These are phyloP conservation scores for Antennarius maculatus DNA, from an alignment of 2,797 vertebrate species.

Conservation along the genomic window DNA sequence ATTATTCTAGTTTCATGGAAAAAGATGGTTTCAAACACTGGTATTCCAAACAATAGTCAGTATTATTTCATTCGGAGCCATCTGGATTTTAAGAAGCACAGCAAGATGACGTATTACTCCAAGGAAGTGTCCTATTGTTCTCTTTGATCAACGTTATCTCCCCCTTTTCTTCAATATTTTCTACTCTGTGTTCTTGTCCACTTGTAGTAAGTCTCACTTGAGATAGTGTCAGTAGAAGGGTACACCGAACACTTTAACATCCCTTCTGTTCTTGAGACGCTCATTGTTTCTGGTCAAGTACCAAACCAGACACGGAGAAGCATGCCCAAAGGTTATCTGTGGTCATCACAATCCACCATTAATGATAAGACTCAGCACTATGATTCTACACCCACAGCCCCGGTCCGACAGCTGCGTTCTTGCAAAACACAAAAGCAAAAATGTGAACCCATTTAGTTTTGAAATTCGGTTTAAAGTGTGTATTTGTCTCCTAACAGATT, in stretches of 20 bases:
- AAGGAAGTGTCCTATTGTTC: constrained; percentile 65
- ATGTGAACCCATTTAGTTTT: constrained; percentile 2
- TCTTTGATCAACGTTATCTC: constrained; percentile 78
- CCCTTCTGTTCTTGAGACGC: constrained; percentile 61
- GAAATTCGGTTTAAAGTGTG: constrained; percentile 20
- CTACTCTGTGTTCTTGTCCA: constrained; percentile 60
- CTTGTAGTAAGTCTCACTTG: constrained; percentile 72
- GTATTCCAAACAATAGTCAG: constrained; percentile 48
- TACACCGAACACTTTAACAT: constrained; percentile 62
- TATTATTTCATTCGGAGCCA: constrained; percentile 36
- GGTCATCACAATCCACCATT: constrained; percentile 49
- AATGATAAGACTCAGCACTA: constrained; percentile 33
- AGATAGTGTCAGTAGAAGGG: constrained; percentile 78
- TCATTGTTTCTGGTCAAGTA: constrained; percentile 67
- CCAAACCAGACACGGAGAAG: constrained; percentile 59
- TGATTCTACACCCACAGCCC: constrained; percentile 1
- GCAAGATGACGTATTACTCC: constrained; percentile 67
- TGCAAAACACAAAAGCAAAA: constrained; percentile 2
- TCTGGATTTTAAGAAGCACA: constrained; percentile 44
- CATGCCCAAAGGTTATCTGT: constrained; percentile 66
- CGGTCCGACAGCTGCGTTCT: neutral
- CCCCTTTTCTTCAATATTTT: constrained; percentile 44
- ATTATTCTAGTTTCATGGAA: constrained; percentile 47
- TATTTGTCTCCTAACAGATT: constrained; percentile 42
- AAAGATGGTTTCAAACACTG: constrained; percentile 25